Percentiles rank a stretch among this genome's conserved stretches.
phyloP scores from a whole-genome alignment of 2,888 invertebrate genomes.

The Ariolimax columbianus region DNA sequence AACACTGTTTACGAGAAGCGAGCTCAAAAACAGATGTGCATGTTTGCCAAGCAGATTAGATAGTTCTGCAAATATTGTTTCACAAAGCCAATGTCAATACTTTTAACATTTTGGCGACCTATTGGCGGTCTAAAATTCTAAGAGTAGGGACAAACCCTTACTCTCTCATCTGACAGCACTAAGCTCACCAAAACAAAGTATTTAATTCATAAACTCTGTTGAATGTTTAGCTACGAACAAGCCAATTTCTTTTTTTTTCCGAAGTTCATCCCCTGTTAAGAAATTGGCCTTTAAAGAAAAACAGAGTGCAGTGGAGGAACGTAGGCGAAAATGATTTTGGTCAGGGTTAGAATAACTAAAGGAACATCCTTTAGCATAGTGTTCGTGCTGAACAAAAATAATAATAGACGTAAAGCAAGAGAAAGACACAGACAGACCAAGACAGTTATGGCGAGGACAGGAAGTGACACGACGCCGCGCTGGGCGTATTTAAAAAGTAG shows the following conservation, averaged over 20 bases:
- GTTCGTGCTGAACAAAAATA: background rate
- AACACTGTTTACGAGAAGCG: constrained; percentile 12
- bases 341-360: constrained; percentile 43
- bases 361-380: constrained; percentile 32
- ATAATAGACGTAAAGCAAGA: background rate
- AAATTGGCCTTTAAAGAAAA: constrained; percentile 38
- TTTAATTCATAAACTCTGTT: background rate
- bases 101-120: background rate
- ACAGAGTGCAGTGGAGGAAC: constrained; percentile 37
- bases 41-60: constrained; percentile 18
- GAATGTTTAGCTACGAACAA: constrained; percentile 18
- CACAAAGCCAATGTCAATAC: background rate
- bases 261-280: constrained; percentile 38
- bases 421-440: background rate
- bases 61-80: constrained; percentile 21
- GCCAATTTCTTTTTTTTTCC: constrained; percentile 40
- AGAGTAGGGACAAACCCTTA: constrained; percentile 45
- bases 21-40: background rate
- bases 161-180: background rate
- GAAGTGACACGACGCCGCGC: background rate
- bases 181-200: constrained; percentile 1
- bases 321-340: background rate
- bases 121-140: background rate
- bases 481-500: background rate
- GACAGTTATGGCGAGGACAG: background rate